Evolutionary conservation across 2,113 vertebrate species (phyloP), one percentile per base, ranked within the genome.

Genomic region (Rhineura floridana): DNA sequence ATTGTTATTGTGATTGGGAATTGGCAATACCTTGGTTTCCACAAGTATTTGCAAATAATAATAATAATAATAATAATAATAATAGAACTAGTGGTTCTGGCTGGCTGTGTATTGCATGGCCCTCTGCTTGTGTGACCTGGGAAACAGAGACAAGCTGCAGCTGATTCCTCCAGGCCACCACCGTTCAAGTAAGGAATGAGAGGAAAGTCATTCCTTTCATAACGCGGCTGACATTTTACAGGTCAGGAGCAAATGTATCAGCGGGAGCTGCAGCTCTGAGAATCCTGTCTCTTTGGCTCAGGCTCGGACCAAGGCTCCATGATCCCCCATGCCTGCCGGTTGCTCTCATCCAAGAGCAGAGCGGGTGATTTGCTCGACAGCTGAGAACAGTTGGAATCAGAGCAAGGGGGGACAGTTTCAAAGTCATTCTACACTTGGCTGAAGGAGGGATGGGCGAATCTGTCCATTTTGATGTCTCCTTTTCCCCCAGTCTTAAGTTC

Each of bases 1-100:
- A 95, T 96, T 96, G 94, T 91, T 93, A 93, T 59, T 85, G 86
- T 94, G 94, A 93, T 95, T 93, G 93, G 86, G 87, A 92, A 95
- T 96, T 92, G 97, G 86, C 77, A 89, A 33, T 81, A 87, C 62
- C 90, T 96, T 95, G 95, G 94, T 96, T 93, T 91, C 12, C 39
- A 9, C 2, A 28, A 75, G 83, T 85, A 17, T 30, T 50, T 28
- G 12, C 2, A 70, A 33, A 69, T 3, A 69, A 33, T 19, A 59
- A 59, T 19, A 59, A 59, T 19, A 59, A 59, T 19, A 59, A 59
- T 19, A 59, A 59, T 19, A 59, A 59, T 19, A 33, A 69, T 3
- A 69, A 33, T 19, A 50, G 7, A 8, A 8, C 88, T 90, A 36
- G 3, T 91, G 88, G 59, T 72, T 88, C 81, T 89, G 85, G 62